phyloP scores from a whole-genome alignment of 1,140 invertebrate species.

The Amphibalanus amphitrite region DNA sequence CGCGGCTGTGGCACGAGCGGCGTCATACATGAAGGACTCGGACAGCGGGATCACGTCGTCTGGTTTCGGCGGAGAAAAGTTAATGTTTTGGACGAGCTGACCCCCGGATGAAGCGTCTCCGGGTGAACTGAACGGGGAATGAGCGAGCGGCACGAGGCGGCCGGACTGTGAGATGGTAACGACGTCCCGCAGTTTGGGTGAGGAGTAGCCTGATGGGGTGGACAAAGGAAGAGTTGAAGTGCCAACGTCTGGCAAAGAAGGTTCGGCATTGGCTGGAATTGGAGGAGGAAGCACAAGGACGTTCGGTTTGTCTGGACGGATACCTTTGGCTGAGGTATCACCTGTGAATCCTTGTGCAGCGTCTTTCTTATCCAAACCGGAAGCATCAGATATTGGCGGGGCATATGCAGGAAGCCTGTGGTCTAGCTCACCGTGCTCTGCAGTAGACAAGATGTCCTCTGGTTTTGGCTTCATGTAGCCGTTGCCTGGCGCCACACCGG shows the following conservation, averaged over 20 bases:
- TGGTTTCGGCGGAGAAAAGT: not conserved
- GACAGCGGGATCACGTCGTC: not conserved
- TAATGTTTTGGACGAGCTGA: too few relatives aligned
- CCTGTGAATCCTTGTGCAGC: too few relatives aligned
- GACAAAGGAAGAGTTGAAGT: too few relatives aligned
- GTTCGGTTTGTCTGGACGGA: too few relatives aligned
- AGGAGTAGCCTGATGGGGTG: not conserved
- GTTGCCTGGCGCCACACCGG: not conserved
- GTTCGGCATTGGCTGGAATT: too few relatives aligned
- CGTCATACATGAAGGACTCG: not conserved
- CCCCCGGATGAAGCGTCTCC: not conserved
- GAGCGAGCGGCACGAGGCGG: not conserved
- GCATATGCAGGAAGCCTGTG: not conserved
- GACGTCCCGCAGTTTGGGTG: not conserved
- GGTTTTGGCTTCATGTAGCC: not conserved
- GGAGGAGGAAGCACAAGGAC: too few relatives aligned
- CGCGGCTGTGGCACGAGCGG: not conserved
- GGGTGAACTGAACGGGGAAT: not conserved
- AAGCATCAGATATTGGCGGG: too few relatives aligned
- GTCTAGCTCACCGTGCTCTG: not conserved
- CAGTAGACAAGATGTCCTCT: not conserved
- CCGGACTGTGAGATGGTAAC: not conserved
- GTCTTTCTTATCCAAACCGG: too few relatives aligned
- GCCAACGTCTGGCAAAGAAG: too few relatives aligned
- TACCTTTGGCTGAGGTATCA: too few relatives aligned